A percentile compares a stretch with the other conserved stretches of the same genome.
Evolutionary conservation across 1,140 invertebrate genomes (phyloP).

Genomic region (Metopolophium dirhodum): DNA sequence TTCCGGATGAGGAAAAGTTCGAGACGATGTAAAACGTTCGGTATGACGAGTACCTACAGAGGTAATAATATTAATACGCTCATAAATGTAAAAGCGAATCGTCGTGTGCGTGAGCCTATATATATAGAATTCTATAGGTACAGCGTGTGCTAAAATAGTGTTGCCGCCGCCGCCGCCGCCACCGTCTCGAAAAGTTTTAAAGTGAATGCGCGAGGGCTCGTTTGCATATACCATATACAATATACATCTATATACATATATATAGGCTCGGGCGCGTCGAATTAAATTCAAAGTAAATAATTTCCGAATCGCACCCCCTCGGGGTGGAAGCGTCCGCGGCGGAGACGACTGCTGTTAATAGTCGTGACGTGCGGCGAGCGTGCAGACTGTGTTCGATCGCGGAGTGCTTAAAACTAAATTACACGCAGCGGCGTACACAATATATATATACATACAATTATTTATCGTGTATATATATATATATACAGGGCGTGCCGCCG

Average conservation of each 20-base stretch:
- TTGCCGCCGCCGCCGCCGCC: neutral
- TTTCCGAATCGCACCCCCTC: neutral
- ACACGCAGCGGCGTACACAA: neutral
- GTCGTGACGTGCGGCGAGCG: neutral
- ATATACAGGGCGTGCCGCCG: neutral
- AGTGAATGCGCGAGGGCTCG: neutral
- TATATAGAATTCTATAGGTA: neutral
- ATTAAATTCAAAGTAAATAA: conserved; percentile 3
- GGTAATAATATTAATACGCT: neutral
- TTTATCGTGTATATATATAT: neutral
- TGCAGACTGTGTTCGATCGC: neutral
- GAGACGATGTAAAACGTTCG: neutral
- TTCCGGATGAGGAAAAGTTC: neutral
- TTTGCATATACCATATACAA: too few species aligned
- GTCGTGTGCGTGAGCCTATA: neutral
- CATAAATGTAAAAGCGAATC: neutral
- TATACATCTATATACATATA: neutral
- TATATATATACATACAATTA: neutral
- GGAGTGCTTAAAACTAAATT: conserved; percentile 4
- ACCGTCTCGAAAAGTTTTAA: neutral
- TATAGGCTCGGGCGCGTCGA: neutral
- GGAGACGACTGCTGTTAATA: neutral
- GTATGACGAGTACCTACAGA: too few species aligned
- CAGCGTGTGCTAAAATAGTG: neutral
- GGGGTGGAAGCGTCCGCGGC: neutral